Evolutionary conservation across 2,113 vertebrate species (phyloP).

Genomic region (Dipodomys ordii): DNA sequence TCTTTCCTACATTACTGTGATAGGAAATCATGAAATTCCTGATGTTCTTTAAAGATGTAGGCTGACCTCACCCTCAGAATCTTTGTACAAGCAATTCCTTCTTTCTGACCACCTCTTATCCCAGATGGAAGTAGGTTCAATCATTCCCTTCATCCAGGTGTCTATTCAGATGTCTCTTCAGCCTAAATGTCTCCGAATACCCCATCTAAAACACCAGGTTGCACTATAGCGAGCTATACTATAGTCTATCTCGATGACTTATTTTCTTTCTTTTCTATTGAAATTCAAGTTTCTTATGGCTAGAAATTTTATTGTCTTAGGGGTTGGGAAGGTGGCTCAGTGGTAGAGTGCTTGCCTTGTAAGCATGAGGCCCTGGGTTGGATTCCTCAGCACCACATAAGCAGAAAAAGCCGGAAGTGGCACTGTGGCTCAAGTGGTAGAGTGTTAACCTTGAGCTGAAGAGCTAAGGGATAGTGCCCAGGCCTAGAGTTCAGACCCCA

Average conservation of each 20-base stretch:
- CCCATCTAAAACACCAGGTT: not conserved
- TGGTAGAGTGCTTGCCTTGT: no score
- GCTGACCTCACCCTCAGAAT: not conserved
- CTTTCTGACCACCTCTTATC: not conserved
- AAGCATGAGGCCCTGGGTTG: no score
- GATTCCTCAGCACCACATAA: no score
- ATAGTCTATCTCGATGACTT: not conserved
- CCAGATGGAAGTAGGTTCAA: not conserved
- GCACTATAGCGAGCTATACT: not conserved
- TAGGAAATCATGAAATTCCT: not conserved
- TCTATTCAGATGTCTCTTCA: not conserved
- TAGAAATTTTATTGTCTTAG: not conserved
- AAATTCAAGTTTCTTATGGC: not conserved
- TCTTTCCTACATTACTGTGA: not conserved
- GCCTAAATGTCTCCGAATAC: not conserved
- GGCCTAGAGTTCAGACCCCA: no score
- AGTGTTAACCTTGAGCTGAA: no score
- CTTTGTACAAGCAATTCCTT: not conserved
- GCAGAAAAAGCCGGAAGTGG: no score
- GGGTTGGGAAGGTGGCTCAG: no score
- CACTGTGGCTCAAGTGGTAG: no score
- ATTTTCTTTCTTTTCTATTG: not conserved
- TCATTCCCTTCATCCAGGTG: not conserved
- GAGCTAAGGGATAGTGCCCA: no score
- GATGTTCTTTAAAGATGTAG: not conserved